Evolutionary conservation across 2,113 vertebrate genomes (phyloP), one percentile per base, ranked within the genome.

Genomic region (Macroglossus sobrinus): DNA sequence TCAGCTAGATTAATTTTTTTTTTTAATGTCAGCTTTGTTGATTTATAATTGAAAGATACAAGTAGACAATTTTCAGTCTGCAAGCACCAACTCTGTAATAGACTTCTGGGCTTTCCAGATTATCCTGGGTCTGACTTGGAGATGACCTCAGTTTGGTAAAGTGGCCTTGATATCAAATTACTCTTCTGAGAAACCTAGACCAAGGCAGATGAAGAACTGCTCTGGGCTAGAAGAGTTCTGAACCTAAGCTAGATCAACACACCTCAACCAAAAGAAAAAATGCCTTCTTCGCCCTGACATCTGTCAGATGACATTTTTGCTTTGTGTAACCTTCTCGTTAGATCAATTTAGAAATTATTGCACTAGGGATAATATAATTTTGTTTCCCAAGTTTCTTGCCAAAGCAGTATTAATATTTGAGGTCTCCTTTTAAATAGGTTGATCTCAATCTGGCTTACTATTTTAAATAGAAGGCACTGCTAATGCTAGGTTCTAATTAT

Each of bases 351-450:
- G 63, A 69, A 61, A 92, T 38, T 68, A 89, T 78, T 57, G 74
- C 1, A 50, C 28, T 78, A 80, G 24, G 63, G 50, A 43, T 78
- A 92, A 88, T 61, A 82, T 24, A 30, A 50, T 63, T 85, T 82
- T 80, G 13, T 21, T 72, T 64, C 19, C 69, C 47, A 89, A n/a
- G 78, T 84, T 64, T 93, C 72, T 47, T 89, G 63, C 9, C 28
- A 94, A 90, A 91, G 74, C 64, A 93, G 47, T 72, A 82, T 50
- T 47, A 57, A 11, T 43, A 85, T 71, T 80, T 88, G 63, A 86
- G 50, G 28, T 93, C 47, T 95, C n/a, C 57, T 89, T 94, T 95
- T 66, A 81, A 84, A 93, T 28, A 72, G 75, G 19, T 76, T n/a
- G 47, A 64, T 82, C 43, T 91, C 64, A 81, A 8, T 82, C 38